phyloP scores from a whole-genome alignment of 2,797 vertebrate genomes.

The Sebastes umbrosus region DNA sequence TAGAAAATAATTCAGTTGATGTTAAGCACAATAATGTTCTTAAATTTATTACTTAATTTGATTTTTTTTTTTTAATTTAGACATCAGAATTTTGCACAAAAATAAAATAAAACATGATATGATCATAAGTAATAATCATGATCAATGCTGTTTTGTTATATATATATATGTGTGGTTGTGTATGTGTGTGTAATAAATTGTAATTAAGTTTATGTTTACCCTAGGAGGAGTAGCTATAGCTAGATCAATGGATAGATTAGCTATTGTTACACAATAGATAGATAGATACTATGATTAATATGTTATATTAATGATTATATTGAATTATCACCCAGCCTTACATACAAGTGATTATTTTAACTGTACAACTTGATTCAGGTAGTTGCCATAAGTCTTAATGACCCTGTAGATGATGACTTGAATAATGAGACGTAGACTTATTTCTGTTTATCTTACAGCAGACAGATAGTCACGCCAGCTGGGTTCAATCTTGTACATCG shows the following conservation, averaged over 20 bases:
- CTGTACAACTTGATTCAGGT: background rate
- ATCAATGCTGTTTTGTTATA: background rate
- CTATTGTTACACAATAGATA: background rate
- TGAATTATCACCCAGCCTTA: background rate
- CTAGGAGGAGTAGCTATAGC: background rate
- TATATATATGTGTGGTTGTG: too few relatives aligned
- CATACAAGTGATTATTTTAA: too few relatives aligned
- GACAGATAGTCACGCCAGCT: background rate
- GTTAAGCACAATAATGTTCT: background rate
- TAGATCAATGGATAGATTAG: too few relatives aligned
- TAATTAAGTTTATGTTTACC: background rate
- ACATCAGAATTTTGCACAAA: background rate
- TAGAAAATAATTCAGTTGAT: background rate
- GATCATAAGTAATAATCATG: background rate
- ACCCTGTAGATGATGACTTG: too few relatives aligned
- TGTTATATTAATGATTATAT: background rate
- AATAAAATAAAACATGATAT: background rate
- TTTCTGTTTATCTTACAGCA: slow-evolving; percentile 1
- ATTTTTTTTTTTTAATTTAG: too few relatives aligned
- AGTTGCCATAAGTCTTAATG: background rate
- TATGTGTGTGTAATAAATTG: too few relatives aligned
- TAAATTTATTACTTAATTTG: too few relatives aligned
- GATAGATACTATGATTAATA: background rate
- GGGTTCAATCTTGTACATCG: background rate
- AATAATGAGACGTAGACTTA: background rate